A percentile compares a stretch with the other conserved stretches of the same genome.
phyloP scores from a whole-genome alignment of 1,140 invertebrate species.

The Drosophila setifemur region DNA sequence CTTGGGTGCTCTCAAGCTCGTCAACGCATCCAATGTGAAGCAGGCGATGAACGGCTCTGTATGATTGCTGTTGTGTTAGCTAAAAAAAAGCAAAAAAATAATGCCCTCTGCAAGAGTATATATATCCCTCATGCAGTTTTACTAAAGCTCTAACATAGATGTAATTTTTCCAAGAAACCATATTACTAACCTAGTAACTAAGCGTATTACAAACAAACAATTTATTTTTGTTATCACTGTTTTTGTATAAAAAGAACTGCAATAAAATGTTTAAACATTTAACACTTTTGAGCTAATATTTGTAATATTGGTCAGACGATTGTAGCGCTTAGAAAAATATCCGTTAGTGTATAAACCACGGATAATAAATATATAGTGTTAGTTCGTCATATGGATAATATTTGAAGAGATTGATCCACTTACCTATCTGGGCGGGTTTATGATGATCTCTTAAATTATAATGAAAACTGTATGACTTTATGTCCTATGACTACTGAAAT shows the following conservation, averaged over 20 bases:
- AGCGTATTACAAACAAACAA: constrained; percentile 1
- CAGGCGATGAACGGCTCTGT: constrained; percentile 77
- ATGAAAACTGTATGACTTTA: no score
- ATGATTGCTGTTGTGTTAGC: constrained; percentile 49
- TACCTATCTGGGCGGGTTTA: no score
- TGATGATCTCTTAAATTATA: no score
- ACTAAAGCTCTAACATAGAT: constrained; percentile 25
- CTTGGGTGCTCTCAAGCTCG: constrained; percentile 69
- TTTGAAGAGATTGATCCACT: no score
- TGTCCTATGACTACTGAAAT: no score
- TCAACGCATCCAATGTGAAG: constrained; percentile 74
- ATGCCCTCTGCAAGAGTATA: no score
- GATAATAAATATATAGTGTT: no score
- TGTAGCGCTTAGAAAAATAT: no score
- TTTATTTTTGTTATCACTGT: constrained; percentile 31
- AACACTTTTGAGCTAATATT: no score
- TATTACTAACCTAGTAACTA: constrained; percentile 33
- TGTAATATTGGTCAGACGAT: no score
- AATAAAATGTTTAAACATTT: constrained; percentile 40
- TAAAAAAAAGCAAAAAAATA: background rate
- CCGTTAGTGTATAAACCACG: no score
- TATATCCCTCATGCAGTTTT: constrained; percentile 23
- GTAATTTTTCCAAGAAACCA: constrained; percentile 31
- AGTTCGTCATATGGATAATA: no score
- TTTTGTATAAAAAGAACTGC: constrained; percentile 36